These are phyloP conservation scores for Pterophyllum scalare DNA, from an alignment of 2,113 vertebrate species.

Conservation along the genomic window DNA sequence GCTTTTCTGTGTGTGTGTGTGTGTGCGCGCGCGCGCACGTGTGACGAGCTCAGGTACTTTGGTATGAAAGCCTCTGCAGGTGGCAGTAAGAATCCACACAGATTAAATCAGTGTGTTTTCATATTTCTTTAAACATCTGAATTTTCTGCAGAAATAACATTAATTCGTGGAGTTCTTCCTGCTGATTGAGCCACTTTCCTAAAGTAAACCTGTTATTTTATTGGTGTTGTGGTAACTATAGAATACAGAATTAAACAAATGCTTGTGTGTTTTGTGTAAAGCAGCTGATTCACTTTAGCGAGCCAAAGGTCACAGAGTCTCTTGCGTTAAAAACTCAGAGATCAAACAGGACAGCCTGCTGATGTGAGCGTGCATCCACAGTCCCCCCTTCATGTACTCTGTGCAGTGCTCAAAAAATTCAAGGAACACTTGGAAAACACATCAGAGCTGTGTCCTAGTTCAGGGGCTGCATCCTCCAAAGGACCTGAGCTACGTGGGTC, in stretches of 20 bases:
- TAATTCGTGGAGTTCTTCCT: too few species aligned
- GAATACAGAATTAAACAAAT: background rate
- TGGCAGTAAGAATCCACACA: too few species aligned
- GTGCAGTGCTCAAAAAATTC: too few species aligned
- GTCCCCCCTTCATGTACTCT: background rate
- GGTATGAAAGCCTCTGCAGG: too few species aligned
- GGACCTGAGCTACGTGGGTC: too few species aligned
- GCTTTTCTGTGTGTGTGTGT: background rate
- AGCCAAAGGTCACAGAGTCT: background rate
- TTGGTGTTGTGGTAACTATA: background rate
- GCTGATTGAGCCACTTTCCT: too few species aligned
- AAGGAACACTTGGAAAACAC: too few species aligned
- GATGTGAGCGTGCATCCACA: slow-evolving; percentile 19
- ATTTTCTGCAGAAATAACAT: background rate
- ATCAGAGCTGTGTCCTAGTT: too few species aligned
- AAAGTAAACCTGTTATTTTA: background rate
- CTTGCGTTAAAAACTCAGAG: background rate
- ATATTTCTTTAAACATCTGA: background rate
- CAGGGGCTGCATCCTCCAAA: too few species aligned
- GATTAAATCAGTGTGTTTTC: too few species aligned
- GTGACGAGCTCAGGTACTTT: too few species aligned
- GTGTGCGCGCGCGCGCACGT: too few species aligned
- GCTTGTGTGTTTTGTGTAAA: background rate
- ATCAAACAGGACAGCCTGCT: background rate
- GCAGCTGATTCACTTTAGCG: background rate